phyloP scores from a whole-genome alignment of 2,113 vertebrate genomes.

The Hystrix brachyura region DNA sequence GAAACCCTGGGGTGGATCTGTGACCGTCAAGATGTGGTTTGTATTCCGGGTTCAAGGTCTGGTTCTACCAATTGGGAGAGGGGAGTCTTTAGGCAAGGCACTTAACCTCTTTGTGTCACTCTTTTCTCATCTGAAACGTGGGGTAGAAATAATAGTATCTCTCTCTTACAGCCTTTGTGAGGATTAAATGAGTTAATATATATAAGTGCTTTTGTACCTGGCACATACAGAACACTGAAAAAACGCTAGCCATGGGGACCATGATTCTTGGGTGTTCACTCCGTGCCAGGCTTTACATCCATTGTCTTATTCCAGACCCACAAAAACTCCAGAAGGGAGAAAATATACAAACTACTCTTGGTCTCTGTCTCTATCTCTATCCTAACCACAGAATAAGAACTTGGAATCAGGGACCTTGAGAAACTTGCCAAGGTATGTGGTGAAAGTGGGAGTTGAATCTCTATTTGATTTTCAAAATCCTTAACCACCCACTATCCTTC shows the following conservation, averaged over 20 bases:
- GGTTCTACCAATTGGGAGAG: background rate
- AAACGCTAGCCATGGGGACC: background rate
- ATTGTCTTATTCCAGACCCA: background rate
- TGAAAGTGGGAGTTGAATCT: constrained; percentile 28
- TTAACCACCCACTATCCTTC: constrained; percentile 57
- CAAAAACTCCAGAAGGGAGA: background rate
- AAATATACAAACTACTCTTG: too few relatives aligned
- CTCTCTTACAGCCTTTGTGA: background rate
- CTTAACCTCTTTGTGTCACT: background rate
- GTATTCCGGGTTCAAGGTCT: background rate
- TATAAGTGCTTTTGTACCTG: background rate
- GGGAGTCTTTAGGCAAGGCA: background rate
- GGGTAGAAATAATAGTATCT: background rate
- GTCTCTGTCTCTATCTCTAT: background rate
- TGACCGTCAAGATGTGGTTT: background rate
- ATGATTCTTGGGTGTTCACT: background rate
- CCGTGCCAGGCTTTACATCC: background rate
- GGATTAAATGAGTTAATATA: background rate
- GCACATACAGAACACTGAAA: background rate
- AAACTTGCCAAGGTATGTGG: background rate
- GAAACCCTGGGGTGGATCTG: background rate
- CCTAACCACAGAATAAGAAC: background rate
- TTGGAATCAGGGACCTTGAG: background rate
- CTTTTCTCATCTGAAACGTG: background rate
- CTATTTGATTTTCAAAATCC: constrained; percentile 51